Evolutionary conservation across 2,797 vertebrate species (phyloP).

Genomic region (Silurus lanzhouensis): DNA sequence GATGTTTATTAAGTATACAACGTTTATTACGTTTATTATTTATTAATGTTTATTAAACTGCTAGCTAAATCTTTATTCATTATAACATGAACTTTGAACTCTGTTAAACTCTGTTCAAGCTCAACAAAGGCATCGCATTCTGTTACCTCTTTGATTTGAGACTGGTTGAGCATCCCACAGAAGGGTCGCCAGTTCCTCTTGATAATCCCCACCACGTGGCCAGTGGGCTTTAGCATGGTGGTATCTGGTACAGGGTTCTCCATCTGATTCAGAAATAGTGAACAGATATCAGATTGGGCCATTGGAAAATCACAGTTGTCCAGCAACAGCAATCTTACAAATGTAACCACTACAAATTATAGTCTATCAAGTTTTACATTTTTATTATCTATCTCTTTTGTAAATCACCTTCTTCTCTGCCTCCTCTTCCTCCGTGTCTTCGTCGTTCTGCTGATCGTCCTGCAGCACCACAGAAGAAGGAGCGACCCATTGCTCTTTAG

Average conservation of each 20-base stretch:
- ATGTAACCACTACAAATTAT: background rate
- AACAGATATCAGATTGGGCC: background rate
- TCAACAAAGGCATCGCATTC: background rate
- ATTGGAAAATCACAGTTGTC: background rate
- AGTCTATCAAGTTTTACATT: background rate
- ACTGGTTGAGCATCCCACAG: conserved; percentile 92
- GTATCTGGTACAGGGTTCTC: conserved; percentile 68
- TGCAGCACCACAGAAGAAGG: conserved; percentile 90
- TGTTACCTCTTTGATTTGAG: conserved; percentile 88
- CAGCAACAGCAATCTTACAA: background rate
- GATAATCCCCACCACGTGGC: conserved; percentile 91
- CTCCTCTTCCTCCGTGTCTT: conserved; percentile 81
- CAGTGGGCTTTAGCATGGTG: conserved; percentile 82
- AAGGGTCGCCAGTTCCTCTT: conserved; percentile 96
- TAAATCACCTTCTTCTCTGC: conserved; percentile 78
- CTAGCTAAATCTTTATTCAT: background rate
- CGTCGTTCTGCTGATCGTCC: conserved; percentile 88
- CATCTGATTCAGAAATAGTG: conserved; percentile 69
- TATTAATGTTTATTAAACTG: too few relatives aligned
- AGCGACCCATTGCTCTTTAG: conserved; percentile 83
- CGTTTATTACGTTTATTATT: too few relatives aligned
- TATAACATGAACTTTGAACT: too few relatives aligned
- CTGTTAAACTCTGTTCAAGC: background rate
- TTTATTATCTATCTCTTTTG: background rate
- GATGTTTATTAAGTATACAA: background rate